Evolutionary conservation across 37 sponge, comb jelly and placozoan species (phyloP).

Genomic region (Petrosia ficiformis): DNA sequence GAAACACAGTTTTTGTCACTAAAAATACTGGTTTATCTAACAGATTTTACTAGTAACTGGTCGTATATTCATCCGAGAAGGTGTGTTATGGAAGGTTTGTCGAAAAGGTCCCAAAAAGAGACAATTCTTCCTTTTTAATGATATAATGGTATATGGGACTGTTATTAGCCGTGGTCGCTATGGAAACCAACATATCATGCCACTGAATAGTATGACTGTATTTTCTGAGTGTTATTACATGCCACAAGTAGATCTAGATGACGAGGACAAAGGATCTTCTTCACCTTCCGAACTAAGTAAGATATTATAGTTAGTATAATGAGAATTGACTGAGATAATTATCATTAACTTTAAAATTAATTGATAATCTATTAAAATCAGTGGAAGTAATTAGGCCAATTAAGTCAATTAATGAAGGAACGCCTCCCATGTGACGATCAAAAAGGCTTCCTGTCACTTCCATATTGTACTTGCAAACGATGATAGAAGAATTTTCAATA

Average conservation of each 20-base stretch:
- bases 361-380: no score
- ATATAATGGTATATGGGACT: constrained; percentile 76
- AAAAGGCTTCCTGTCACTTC: no score
- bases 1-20: neutral
- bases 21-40: neutral
- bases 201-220: constrained; percentile 66
- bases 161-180: constrained; percentile 46
- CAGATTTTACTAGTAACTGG: constrained; percentile 71
- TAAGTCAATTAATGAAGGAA: no score
- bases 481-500: no score
- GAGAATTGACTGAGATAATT: no score
- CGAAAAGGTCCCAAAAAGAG: constrained; percentile 78
- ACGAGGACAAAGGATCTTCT: neutral
- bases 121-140: constrained; percentile 85
- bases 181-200: constrained; percentile 68
- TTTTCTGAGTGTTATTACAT: constrained; percentile 38
- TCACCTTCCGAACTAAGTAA: neutral
- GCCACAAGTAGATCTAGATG: constrained; percentile 13
- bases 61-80: constrained; percentile 75
- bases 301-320: neutral
- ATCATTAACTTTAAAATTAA: no score
- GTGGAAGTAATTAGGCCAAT: no score
- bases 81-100: constrained; percentile 68
- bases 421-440: no score
- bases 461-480: no score